A percentile compares a stretch with the other conserved stretches of the same genome.
Evolutionary conservation across 2,888 invertebrate species (phyloP).

Genomic region (Empis livida): DNA sequence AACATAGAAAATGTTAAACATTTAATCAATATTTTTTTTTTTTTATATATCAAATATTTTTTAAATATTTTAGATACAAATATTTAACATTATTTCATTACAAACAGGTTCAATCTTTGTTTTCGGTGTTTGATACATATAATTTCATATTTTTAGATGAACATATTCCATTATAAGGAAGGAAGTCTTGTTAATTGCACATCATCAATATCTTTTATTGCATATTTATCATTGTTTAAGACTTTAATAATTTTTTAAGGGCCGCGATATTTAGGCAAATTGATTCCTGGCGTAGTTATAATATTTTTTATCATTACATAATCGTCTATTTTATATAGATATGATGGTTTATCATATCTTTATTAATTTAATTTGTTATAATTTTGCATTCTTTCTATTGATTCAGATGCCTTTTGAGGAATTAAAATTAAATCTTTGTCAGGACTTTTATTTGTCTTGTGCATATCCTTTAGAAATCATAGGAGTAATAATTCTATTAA

Average conservation of each 20-base stretch:
- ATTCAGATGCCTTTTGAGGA: constrained; percentile 13
- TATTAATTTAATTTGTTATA: constrained; percentile 17
- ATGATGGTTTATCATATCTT: constrained; percentile 15
- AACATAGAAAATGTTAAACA: too few species aligned
- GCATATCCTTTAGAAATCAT: not conserved
- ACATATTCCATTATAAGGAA: constrained; percentile 4
- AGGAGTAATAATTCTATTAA: not conserved
- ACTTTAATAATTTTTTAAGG: constrained; percentile 12
- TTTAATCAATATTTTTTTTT: too few species aligned
- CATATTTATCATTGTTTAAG: constrained; percentile 14
- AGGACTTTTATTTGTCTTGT: not conserved
- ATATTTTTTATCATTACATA: constrained; percentile 14
- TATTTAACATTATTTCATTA: too few species aligned
- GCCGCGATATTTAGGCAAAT: constrained; percentile 15
- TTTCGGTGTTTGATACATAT: not conserved
- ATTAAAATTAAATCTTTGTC: constrained; percentile 16
- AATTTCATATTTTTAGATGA: constrained; percentile 6
- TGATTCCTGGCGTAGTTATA: constrained; percentile 12
- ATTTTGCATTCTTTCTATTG: constrained; percentile 14
- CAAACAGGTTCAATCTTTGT: not conserved
- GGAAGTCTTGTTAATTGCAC: constrained; percentile 5
- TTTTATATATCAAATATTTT: too few species aligned
- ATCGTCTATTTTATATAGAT: constrained; percentile 13
- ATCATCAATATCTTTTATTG: constrained; percentile 11
- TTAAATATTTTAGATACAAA: too few species aligned